phyloP scores from a whole-genome alignment of 2,888 invertebrate genomes.

The Temnothorax rugatulus region DNA sequence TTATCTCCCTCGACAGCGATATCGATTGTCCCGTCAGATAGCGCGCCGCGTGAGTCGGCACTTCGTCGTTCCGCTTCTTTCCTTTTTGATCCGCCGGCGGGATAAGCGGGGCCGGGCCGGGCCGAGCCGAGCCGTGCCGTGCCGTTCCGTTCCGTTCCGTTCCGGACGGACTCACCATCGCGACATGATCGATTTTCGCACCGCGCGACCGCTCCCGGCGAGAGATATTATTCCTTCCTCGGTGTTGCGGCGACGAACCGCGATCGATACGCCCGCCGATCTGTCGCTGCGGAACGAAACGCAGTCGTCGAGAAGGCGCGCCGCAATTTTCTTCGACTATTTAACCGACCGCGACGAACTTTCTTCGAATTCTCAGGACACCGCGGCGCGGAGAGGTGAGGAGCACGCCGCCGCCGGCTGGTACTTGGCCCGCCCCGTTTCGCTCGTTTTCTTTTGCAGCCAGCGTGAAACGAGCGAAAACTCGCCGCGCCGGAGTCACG shows the following conservation, averaged over 20 bases:
- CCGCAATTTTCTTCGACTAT: constrained; percentile 51
- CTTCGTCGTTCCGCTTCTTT: constrained; percentile 72
- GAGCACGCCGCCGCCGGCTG: constrained; percentile 36
- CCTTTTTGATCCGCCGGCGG: constrained; percentile 67
- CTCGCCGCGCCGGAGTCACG: constrained; percentile 35
- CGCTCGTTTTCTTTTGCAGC: constrained; percentile 55
- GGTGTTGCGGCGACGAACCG: constrained; percentile 43
- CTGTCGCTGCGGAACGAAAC: constrained; percentile 45
- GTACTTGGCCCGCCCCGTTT: constrained; percentile 51
- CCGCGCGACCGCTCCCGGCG: constrained; percentile 55
- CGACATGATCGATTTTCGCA: constrained; percentile 55
- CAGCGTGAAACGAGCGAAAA: constrained; percentile 57
- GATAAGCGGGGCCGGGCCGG: constrained; percentile 62
- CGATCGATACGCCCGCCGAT: constrained; percentile 52
- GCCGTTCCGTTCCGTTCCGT: constrained; percentile 36
- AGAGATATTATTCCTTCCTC: constrained; percentile 55
- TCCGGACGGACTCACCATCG: constrained; percentile 51
- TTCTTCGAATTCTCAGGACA: constrained; percentile 45
- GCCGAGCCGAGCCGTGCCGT: not conserved
- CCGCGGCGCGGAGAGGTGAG: constrained; percentile 8
- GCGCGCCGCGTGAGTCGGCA: constrained; percentile 72
- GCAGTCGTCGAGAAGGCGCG: constrained; percentile 40
- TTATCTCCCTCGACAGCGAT: constrained; percentile 76
- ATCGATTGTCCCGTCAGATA: constrained; percentile 74
- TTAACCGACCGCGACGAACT: constrained; percentile 56